A percentile compares a stretch with the other conserved stretches of the same genome.
These are phyloP conservation scores for Turnix velox DNA, from an alignment of 2,113 vertebrate genomes.

Conservation along the genomic window DNA sequence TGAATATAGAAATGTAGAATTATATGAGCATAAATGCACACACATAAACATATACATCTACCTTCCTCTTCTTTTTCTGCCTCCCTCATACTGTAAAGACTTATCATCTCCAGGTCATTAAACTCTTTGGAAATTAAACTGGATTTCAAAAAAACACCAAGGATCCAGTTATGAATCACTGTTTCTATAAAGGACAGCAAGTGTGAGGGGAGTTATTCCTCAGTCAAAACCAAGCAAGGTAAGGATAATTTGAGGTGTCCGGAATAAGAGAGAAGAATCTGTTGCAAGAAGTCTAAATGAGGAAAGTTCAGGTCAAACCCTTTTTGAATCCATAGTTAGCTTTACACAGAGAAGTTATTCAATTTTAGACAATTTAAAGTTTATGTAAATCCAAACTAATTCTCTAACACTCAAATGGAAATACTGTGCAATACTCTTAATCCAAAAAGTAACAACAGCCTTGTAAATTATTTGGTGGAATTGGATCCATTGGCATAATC, in stretches of 20 bases:
- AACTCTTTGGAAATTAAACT: neutral
- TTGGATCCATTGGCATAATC: neutral
- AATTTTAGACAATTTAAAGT: neutral
- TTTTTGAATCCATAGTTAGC: neutral
- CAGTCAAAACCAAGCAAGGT: neutral
- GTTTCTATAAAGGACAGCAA: neutral
- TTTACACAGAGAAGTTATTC: neutral
- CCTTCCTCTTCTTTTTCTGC: neutral
- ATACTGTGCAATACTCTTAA: neutral
- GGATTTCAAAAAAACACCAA: neutral
- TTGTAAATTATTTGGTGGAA: neutral
- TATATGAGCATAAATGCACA: neutral
- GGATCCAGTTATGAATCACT: neutral
- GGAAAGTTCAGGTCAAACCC: neutral
- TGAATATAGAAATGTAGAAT: neutral
- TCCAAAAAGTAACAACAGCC: neutral
- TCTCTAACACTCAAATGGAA: neutral
- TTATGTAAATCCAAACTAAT: neutral
- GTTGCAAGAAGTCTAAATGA: neutral
- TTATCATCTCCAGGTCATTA: neutral
- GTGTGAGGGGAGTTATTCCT: neutral
- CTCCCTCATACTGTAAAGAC: neutral
- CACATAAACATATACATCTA: neutral
- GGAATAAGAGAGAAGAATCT: neutral
- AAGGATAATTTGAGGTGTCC: neutral